A percentile compares a stretch with the other conserved stretches of the same genome.
Conservation (phyloP, 2,888 invertebrate species). For the Chelonus formosanus region DNA sequence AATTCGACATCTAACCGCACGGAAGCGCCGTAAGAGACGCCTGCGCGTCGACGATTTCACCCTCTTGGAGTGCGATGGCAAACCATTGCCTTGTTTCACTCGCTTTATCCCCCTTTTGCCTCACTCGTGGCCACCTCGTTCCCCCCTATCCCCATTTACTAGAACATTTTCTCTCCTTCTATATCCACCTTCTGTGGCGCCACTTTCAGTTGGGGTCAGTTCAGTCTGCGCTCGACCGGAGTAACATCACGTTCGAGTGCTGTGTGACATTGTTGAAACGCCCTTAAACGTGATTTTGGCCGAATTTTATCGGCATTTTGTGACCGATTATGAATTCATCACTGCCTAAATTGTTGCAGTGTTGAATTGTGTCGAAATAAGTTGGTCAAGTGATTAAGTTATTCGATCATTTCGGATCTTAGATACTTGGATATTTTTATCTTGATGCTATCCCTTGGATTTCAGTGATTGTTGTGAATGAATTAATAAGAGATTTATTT, state of each 20-base stretch:
- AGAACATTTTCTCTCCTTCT: constrained; percentile 13
- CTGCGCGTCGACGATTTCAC: constrained; percentile 22
- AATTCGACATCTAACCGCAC: constrained; percentile 24
- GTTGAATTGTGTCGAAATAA: too few relatives aligned
- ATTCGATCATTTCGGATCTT: too few relatives aligned
- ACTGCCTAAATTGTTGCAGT: too few relatives aligned
- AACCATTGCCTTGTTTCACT: constrained; percentile 25
- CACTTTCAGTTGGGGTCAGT: constrained; percentile 53
- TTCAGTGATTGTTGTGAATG: not conserved
- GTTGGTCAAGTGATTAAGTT: too few relatives aligned
- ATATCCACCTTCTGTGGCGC: constrained; percentile 42
- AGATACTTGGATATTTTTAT: too few relatives aligned
- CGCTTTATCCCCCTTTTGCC: constrained; percentile 11
- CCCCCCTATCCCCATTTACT: constrained; percentile 8
- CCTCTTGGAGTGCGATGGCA: constrained; percentile 14
- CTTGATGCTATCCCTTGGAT: too few relatives aligned
- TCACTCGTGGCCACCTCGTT: constrained; percentile 3
- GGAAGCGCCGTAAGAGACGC: constrained; percentile 20
- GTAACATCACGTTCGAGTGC: constrained; percentile 38
- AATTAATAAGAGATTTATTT: not conserved
- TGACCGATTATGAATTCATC: too few relatives aligned
- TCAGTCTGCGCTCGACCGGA: constrained; percentile 58
- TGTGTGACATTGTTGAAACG: constrained; percentile 15
- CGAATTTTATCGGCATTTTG: constrained; percentile 1
- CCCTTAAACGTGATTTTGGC: constrained; percentile 27